Percentiles rank a stretch among this genome's conserved stretches.
Evolutionary conservation across 2,113 vertebrate species (phyloP).

Genomic region (Psammodynastes pulverulentus): DNA sequence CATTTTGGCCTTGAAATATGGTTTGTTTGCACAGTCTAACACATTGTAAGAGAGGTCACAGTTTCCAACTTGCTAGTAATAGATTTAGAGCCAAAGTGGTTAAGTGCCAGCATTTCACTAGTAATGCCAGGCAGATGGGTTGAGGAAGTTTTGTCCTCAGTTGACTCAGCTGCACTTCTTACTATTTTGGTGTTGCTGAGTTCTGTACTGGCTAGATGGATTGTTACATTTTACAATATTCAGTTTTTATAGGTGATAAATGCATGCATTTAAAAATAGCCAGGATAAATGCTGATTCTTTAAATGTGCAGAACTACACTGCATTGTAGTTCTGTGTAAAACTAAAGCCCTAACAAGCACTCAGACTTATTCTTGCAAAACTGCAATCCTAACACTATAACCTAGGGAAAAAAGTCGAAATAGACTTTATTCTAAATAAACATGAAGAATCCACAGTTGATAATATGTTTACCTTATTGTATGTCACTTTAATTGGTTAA

Average conservation of each 20-base stretch:
- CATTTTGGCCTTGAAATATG: not conserved
- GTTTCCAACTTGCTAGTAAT: not conserved
- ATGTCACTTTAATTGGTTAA: not conserved
- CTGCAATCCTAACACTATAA: not conserved
- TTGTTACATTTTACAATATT: not conserved
- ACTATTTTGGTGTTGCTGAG: not conserved
- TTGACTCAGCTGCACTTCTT: not conserved
- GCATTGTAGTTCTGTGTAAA: not conserved
- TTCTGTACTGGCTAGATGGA: not conserved
- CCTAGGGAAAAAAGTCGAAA: not conserved
- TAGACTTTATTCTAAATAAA: not conserved
- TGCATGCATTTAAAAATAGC: not conserved
- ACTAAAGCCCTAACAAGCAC: not conserved
- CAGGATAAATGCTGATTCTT: not conserved
- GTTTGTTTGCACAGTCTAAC: not conserved
- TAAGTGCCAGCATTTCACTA: not conserved
- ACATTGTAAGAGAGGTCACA: not conserved
- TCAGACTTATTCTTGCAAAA: not conserved
- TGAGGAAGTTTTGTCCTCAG: not conserved
- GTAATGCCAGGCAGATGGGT: not conserved
- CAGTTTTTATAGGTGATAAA: not conserved
- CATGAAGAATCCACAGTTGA: not conserved
- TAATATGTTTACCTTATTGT: not conserved
- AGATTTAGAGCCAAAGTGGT: not conserved
- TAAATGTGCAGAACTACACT: not conserved